These are phyloP conservation scores for Ficedula albicollis DNA, from an alignment of 2,797 vertebrate genomes.

Conservation along the genomic window DNA sequence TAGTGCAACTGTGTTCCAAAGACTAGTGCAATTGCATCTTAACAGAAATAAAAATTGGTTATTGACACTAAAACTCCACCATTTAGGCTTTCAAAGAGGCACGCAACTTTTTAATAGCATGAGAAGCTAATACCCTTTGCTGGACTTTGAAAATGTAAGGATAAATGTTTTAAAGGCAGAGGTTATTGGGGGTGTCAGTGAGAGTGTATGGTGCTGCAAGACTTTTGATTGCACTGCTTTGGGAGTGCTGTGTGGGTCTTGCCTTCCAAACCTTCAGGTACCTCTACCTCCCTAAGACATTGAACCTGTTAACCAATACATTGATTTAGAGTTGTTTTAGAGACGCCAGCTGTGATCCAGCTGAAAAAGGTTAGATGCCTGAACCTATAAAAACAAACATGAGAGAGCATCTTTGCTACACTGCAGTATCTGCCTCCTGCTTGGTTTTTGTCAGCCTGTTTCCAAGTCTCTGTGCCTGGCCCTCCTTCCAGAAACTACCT, in stretches of 20 bases:
- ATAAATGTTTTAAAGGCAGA: constrained; percentile 44
- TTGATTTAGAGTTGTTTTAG: constrained; percentile 42
- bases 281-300: background rate
- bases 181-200: constrained; percentile 4
- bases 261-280: constrained; percentile 38
- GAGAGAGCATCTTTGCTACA: background rate
- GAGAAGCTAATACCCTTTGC: background rate
- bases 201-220: background rate
- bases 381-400: constrained; percentile 25
- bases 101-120: constrained; percentile 2
- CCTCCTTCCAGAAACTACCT: background rate
- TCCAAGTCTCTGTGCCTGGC: background rate
- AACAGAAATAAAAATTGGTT: background rate
- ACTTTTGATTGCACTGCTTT: constrained; percentile 34
- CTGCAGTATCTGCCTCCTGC: background rate
- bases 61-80: background rate
- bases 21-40: background rate
- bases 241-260: constrained; percentile 9
- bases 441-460: background rate
- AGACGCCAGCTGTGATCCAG: constrained; percentile 3
- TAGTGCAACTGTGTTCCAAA: background rate
- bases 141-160: constrained; percentile 30
- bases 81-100: background rate
- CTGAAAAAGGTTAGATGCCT: constrained; percentile 27
- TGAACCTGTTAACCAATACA: constrained; percentile 48